phyloP scores from a whole-genome alignment of 2,888 invertebrate genomes.

The Eupelmus urozonus region DNA sequence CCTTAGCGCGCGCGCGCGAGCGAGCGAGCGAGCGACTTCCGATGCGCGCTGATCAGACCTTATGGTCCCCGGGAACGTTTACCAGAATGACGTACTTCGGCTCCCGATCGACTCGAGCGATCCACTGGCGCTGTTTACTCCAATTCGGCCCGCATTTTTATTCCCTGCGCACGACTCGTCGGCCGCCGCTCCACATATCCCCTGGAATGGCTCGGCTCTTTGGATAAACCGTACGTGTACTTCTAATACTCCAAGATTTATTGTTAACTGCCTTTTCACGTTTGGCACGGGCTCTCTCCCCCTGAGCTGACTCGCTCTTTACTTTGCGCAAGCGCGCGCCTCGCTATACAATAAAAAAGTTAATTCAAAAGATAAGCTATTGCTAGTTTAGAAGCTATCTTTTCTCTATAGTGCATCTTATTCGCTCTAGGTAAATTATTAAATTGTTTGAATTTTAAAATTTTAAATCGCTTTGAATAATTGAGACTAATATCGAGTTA shows the following conservation, averaged over 20 bases:
- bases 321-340: too few species aligned
- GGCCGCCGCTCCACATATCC: neutral
- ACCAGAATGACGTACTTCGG: slow-evolving; percentile 56
- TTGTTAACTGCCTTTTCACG: slow-evolving; percentile 25
- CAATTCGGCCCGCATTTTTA: slow-evolving; percentile 43
- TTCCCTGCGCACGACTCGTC: slow-evolving; percentile 23
- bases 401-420: too few species aligned
- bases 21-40: slow-evolving; percentile 39
- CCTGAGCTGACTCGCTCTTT: too few species aligned
- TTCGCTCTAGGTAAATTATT: too few species aligned
- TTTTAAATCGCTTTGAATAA: too few species aligned
- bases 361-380: neutral
- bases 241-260: slow-evolving; percentile 38
- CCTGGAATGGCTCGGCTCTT: slow-evolving; percentile 8
- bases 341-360: slow-evolving; percentile 5
- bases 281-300: neutral
- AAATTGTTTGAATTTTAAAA: too few species aligned
- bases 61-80: slow-evolving; percentile 61
- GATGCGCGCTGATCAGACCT: slow-evolving; percentile 63
- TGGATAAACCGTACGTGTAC: slow-evolving; percentile 26
- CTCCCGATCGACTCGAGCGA: slow-evolving; percentile 52
- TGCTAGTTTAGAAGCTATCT: too few species aligned
- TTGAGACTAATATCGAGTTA: too few species aligned
- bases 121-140: slow-evolving; percentile 36
- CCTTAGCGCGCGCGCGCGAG: neutral